These are phyloP conservation scores for Rhineura floridana DNA, from an alignment of 2,113 vertebrate species.

Conservation along the genomic window DNA sequence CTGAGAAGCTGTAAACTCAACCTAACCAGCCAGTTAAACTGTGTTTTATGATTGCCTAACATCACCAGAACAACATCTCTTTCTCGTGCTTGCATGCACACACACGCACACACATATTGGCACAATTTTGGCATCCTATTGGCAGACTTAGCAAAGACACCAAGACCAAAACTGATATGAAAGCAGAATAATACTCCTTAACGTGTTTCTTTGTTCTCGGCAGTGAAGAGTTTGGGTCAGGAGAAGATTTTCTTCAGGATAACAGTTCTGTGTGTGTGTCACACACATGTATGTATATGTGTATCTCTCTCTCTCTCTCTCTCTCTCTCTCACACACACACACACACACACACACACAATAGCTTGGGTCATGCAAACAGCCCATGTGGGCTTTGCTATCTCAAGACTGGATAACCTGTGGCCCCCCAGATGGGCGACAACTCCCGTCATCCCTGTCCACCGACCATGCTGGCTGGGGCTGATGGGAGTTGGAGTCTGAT, in stretches of 20 bases:
- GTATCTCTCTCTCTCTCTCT: too few relatives aligned
- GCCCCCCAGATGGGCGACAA: too few relatives aligned
- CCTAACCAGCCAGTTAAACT: slow-evolving; percentile 7
- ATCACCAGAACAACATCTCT: not conserved
- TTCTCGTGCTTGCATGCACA: not conserved
- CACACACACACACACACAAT: too few relatives aligned
- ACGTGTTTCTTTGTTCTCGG: not conserved
- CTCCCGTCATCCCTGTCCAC: too few relatives aligned
- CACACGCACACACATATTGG: not conserved
- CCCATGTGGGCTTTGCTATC: not conserved
- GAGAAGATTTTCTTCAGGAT: not conserved
- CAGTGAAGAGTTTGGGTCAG: not conserved
- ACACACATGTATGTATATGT: too few relatives aligned
- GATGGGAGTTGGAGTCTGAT: too few relatives aligned
- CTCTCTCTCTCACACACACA: too few relatives aligned
- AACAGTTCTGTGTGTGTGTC: too few relatives aligned
- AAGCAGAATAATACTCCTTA: not conserved
- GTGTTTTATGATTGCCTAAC: slow-evolving; percentile 29
- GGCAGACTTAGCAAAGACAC: slow-evolving; percentile 7
- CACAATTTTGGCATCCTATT: slow-evolving; percentile 33
- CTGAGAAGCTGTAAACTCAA: slow-evolving; percentile 14
- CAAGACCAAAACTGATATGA: not conserved
- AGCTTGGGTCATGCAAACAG: not conserved
- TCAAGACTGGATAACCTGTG: too few relatives aligned
- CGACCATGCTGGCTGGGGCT: too few relatives aligned